Evolutionary conservation across 2,888 invertebrate species (phyloP).

Genomic region (Tyria jacobaeae): DNA sequence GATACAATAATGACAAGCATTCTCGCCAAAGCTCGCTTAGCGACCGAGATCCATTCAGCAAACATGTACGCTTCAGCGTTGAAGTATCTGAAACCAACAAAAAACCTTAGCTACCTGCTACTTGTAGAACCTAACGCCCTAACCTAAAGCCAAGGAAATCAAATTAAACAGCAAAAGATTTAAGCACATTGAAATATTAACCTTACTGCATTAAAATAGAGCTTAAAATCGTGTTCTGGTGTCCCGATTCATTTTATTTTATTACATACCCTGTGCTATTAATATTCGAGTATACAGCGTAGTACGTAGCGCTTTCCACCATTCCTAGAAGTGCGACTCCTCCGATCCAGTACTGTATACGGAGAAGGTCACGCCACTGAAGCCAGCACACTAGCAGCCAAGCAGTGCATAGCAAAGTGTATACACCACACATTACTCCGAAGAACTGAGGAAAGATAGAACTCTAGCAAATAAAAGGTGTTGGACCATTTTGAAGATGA

Average conservation of each 20-base stretch:
- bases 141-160: too few relatives aligned
- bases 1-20: constrained; percentile 98
- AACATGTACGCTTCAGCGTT: constrained; percentile 89
- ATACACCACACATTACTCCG: constrained; percentile 95
- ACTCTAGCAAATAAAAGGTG: neutral
- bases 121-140: neutral
- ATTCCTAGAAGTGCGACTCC: constrained; percentile 95
- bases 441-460: constrained; percentile 89
- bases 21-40: constrained; percentile 95
- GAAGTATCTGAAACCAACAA: constrained; percentile 65
- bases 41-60: constrained; percentile 96
- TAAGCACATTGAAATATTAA: too few relatives aligned
- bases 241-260: too few relatives aligned
- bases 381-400: constrained; percentile 94
- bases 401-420: constrained; percentile 92
- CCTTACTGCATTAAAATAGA: too few relatives aligned
- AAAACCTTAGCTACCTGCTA: neutral
- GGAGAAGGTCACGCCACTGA: constrained; percentile 96
- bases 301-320: constrained; percentile 95
- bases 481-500: too few relatives aligned
- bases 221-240: too few relatives aligned
- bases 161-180: too few relatives aligned
- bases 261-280: constrained; percentile 73
- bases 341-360: constrained; percentile 98
- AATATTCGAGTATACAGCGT: constrained; percentile 91